Base-by-base conservation (phyloP, 30 jellyfish, hydroid and myxozoan species). In the Rhopilema esculentum region DNA sequence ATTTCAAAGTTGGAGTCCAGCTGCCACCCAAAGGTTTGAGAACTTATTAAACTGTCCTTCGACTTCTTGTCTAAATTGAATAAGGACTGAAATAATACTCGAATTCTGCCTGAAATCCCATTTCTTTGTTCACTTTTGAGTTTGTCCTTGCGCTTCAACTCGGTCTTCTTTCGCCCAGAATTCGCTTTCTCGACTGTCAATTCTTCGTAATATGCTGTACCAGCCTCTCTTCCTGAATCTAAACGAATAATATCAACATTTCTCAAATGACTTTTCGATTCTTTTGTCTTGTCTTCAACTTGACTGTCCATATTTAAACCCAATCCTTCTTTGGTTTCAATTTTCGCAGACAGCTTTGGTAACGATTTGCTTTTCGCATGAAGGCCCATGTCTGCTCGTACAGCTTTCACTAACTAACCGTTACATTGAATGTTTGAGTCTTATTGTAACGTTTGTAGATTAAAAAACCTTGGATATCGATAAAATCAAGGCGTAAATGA, bases 71-170 rank as follows among this genome's bases (percentile, higher is more conserved):
- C 88, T 73, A 73, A 67, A 74, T 84, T 68, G 61, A 84, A 84
- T 18, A 84, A 21, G 27, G 93, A 84, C 32, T 84, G 84, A 48
- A 84, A 72, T 29, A 84, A 30, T n/a, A 86, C 93, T 16, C 84
- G 76, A 8, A 84, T 72, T 72, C 93, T 84, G 40, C 53, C 77
- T 12, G 93, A 84, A 23, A 81, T 79, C 33, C 89, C 77, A 66
- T 22, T 22, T 66, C 62, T 65, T 22, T 52, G 28, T 16, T 33
- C 83, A 16, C 28, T 48, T 48, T 72, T 67, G 33, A 25, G 24
- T 72, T 72, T 67, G 75, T 64, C 31, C 30, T 64, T 64, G 9
- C 51, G 67, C 51, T 21, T 27, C 20, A 30, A 16, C 26, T 9
- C 67, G 29, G 23, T 72, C 25, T 72, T 72, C 66, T 32, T 24